A percentile compares a stretch with the other conserved stretches of the same genome.
These are phyloP conservation scores for Cataglyphis hispanica DNA, from an alignment of 1,140 invertebrate genomes.

Conservation along the genomic window DNA sequence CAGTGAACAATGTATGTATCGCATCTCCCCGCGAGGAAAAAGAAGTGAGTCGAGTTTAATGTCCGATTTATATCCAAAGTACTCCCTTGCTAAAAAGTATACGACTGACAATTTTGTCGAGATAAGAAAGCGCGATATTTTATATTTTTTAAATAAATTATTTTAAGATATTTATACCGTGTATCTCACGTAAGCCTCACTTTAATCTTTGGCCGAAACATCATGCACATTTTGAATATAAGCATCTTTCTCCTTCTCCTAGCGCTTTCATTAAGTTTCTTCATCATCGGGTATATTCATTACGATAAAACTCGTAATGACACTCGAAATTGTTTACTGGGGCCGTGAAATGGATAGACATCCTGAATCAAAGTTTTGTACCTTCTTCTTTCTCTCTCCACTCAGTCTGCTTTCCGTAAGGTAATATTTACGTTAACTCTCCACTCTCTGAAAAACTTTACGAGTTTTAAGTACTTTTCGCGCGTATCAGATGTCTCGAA, in stretches of 20 bases:
- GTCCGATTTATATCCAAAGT: background rate
- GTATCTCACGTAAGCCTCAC: background rate
- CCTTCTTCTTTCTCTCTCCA: background rate
- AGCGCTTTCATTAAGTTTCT: constrained; percentile 63
- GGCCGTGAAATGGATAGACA: constrained; percentile 64
- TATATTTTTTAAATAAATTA: background rate
- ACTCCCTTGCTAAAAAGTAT: constrained; percentile 22
- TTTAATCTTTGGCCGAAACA: constrained; percentile 19
- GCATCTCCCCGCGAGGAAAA: background rate
- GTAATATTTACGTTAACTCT: constrained; percentile 68
- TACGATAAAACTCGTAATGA: constrained; percentile 66
- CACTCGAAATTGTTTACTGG: constrained; percentile 65
- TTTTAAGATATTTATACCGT: background rate
- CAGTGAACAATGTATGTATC: background rate
- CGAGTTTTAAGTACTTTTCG: constrained; percentile 70
- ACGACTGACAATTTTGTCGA: constrained; percentile 21
- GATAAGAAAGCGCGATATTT: background rate
- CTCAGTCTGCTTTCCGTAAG: constrained; percentile 50
- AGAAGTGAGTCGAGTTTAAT: constrained; percentile 6
- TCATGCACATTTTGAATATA: background rate
- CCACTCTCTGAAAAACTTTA: constrained; percentile 69
- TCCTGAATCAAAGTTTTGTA: constrained; percentile 59
- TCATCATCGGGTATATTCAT: constrained; percentile 35
- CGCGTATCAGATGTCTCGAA: constrained; percentile 70
- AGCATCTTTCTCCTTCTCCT: background rate